phyloP scores from a whole-genome alignment of 2,888 invertebrate species.

The Abrostola tripartita region DNA sequence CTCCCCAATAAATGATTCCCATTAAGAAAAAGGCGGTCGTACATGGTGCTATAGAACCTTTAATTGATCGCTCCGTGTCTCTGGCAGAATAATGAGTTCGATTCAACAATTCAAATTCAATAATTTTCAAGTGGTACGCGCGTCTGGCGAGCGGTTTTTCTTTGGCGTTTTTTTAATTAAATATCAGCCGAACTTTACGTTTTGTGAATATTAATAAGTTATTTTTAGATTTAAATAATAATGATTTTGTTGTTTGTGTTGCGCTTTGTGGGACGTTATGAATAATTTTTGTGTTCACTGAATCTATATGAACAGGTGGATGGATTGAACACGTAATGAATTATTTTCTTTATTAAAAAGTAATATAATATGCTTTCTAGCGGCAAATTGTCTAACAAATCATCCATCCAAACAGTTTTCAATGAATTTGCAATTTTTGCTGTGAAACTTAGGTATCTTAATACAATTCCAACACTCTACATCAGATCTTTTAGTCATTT shows the following conservation, averaged over 20 bases:
- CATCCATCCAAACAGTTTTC: too few relatives aligned
- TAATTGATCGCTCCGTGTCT: constrained; percentile 72
- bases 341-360: neutral
- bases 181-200: constrained; percentile 55
- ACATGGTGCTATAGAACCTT: constrained; percentile 62
- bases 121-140: constrained; percentile 52
- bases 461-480: too few relatives aligned
- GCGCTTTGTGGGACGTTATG: constrained; percentile 43
- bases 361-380: neutral
- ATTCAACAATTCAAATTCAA: constrained; percentile 63
- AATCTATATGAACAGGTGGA: constrained; percentile 41
- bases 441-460: too few relatives aligned
- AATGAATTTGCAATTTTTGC: too few relatives aligned
- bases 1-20: constrained; percentile 63
- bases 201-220: constrained; percentile 60
- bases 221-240: constrained; percentile 63
- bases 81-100: constrained; percentile 71
- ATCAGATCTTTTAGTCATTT: neutral
- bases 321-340: constrained; percentile 12
- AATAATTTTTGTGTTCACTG: constrained; percentile 48
- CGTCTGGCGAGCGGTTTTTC: constrained; percentile 29
- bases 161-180: constrained; percentile 60
- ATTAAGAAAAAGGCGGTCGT: constrained; percentile 79
- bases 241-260: constrained; percentile 57
- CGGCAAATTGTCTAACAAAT: neutral